Evolutionary conservation across 1,140 invertebrate species (phyloP), one percentile per base, ranked within the genome.

Genomic region (Aphaenogaster rudis): DNA sequence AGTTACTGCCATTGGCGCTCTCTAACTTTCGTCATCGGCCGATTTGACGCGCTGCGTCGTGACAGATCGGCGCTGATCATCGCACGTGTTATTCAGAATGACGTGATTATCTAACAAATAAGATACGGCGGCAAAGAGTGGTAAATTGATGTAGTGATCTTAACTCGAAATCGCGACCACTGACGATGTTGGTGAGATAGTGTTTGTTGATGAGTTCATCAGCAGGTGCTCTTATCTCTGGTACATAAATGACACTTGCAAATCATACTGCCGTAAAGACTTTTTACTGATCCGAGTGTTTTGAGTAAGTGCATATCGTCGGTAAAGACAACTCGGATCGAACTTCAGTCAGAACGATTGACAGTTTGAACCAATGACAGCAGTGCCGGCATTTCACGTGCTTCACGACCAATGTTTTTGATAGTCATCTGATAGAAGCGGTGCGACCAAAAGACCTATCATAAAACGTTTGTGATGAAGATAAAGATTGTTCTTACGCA

Each of bases 231-330:
- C 33, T 48, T 79, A 48, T 78, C 17, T 21, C 21, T 52, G 79
- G 61, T 33, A 17, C 17, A 50, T 63, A n/a, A 42, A 54, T 82
- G 88, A 89, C 78, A 90, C 64, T 63, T 72, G 71, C 45, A 39
- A 66, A 42, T 33, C 2, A 81, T 77, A 72, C 11, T 67, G 48
- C 6, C 33, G 21, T 50, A 66, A 63, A 76, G 39, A 77, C 82
- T 61, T 74, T 3, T 36, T 17, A n/a, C 13, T 13, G 11, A 48
- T 79, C 42, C 45, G 28, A 79, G 28, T 78, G 42, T 50, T 50
- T 52, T 13, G 2, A 69, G 36, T 17, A 36, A 42, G 48, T 28
- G 28, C 13, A 1, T 45, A 11, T 79, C 13, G 13, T 67, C 39
- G 39, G 6, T 39, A 11, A 48, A 57, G 63, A 57, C 48, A 81